Conservation (phyloP, 2,888 invertebrate genomes). For the Lycaena phlaeas region DNA sequence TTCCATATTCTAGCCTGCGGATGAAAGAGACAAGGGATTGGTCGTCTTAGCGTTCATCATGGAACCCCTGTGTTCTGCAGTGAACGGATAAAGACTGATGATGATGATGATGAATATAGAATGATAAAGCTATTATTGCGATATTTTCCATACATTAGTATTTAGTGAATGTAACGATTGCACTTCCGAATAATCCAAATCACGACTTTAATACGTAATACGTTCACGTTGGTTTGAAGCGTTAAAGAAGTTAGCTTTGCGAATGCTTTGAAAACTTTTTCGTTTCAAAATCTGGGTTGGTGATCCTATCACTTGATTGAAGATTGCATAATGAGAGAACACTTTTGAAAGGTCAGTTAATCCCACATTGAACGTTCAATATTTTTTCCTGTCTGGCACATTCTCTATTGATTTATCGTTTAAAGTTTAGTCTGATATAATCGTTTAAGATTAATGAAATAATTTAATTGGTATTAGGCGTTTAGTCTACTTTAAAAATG, state of each 20-base stretch:
- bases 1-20: too few relatives aligned
- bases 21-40: too few relatives aligned
- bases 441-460: too few relatives aligned
- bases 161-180: not conserved
- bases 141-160: not conserved
- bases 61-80: too few relatives aligned
- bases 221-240: not conserved
- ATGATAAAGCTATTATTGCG: too few relatives aligned
- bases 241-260: not conserved
- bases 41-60: too few relatives aligned
- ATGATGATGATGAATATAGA: too few relatives aligned
- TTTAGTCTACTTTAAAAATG: too few relatives aligned
- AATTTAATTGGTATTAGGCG: too few relatives aligned
- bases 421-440: not conserved
- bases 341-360: not conserved
- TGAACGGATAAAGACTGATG: too few relatives aligned
- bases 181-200: not conserved
- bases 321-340: slow-evolving; percentile 11
- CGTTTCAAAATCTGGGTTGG: slow-evolving; percentile 16
- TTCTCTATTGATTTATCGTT: too few relatives aligned
- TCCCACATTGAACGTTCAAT: not conserved
- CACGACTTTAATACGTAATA: not conserved
- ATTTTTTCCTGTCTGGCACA: too few relatives aligned
- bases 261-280: not conserved
- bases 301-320: slow-evolving; percentile 23